Evolutionary conservation across 2,113 vertebrate genomes (phyloP).

Genomic region (Micromys minutus): DNA sequence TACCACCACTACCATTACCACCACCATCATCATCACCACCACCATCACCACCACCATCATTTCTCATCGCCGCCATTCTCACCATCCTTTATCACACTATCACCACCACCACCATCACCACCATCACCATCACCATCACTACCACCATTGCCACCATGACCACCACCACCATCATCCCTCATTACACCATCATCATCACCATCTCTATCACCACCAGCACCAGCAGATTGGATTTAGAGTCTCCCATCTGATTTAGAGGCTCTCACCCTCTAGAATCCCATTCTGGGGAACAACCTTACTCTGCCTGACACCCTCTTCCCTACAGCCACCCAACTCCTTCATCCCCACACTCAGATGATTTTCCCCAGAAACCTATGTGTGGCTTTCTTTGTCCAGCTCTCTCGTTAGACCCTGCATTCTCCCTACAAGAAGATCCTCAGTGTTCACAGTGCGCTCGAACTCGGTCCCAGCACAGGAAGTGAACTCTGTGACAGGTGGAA

Average conservation of each 20-base stretch:
- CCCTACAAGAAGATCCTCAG: not conserved
- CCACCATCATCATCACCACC: not conserved
- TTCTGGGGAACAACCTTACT: too few species aligned
- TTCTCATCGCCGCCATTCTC: not conserved
- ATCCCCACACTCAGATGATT: not conserved
- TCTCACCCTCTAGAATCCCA: too few species aligned
- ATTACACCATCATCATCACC: not conserved
- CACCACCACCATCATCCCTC: not conserved
- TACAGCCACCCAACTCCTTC: not conserved
- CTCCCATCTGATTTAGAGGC: not conserved
- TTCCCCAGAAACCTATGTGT: not conserved
- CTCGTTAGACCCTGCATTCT: not conserved
- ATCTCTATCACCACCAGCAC: too few species aligned
- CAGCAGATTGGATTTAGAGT: not conserved
- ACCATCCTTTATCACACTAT: not conserved
- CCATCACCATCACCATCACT: not conserved
- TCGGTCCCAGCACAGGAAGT: not conserved
- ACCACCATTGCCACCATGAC: not conserved
- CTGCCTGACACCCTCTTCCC: not conserved
- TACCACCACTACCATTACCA: not conserved
- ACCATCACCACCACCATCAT: not conserved
- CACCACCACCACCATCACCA: not conserved
- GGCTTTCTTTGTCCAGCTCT: not conserved
- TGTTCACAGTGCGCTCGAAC: not conserved
- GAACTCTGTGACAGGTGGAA: not conserved